Base-by-base conservation (phyloP, 2,888 invertebrate genomes). In the Agriopis leucophaearia region DNA sequence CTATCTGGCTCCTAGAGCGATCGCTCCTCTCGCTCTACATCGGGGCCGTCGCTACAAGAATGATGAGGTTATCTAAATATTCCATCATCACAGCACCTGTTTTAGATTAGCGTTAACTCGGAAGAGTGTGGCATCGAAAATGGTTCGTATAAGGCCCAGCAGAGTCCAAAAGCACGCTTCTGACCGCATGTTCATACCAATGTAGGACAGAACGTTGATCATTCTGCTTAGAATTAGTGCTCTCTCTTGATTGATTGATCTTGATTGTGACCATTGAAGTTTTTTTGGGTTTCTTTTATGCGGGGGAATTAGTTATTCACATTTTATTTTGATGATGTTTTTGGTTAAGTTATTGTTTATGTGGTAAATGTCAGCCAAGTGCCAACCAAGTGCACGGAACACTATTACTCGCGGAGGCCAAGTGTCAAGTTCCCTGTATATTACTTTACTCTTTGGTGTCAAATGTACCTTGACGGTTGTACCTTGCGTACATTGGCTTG, bases 41-140 rank as follows among this genome's bases (percentile, higher is more conserved):
- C n/a, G n/a, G n/a, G n/a, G n/a, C n/a, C n/a, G n/a, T n/a, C n/a
- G n/a, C n/a, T n/a, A n/a, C n/a, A n/a, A 51, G 51, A 35, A 35
- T 1, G 13, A n/a, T n/a, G n/a, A 36, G 13, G 35, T 35, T 1
- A 18, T 18, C 5, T 48, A 18, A 18, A 51, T 6, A 51, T 8
- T 35, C 35, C n/a, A 51, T 51, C 51, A 51, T 35, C 13, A 54
- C 16, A 8, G 77, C 78, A 92, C 94, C 92, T 94, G 92, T 79
- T 94, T 92, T 70, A 95, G 84, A 85, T 95, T 94, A 64, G 92
- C 87, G 75, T 94, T 93, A 56, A 95, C 89, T 85, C 94, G 92
- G 79, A 95, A 94, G 66, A 95, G 87, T 1, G 95, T 94, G 12
- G 94, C 93, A 76, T 95, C 95, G 72, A 95, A 94, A 61, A 94